Evolutionary conservation across 2,888 invertebrate species (phyloP).

Genomic region (Euproctis similis): DNA sequence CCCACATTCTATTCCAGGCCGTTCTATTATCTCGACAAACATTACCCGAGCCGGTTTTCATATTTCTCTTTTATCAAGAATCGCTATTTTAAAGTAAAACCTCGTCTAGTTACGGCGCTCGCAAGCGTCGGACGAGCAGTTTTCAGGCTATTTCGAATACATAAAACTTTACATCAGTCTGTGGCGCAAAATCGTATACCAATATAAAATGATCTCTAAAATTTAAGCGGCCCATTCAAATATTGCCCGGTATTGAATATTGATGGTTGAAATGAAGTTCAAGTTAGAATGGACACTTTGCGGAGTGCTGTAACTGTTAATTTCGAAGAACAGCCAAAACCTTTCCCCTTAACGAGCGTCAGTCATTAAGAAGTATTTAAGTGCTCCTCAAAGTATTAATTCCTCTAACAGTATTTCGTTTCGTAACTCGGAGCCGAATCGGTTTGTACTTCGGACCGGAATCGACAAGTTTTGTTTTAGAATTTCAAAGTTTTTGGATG

Average conservation of each 20-base stretch:
- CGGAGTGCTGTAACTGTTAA: slow-evolving; percentile 53
- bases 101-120: slow-evolving; percentile 35
- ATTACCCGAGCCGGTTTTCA: slow-evolving; percentile 17
- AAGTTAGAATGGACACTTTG: slow-evolving; percentile 25
- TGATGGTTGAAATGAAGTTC: slow-evolving; percentile 20
- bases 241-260: slow-evolving; percentile 7
- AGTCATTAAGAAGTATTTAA: slow-evolving; percentile 62
- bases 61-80: slow-evolving; percentile 25
- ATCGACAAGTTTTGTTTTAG: too few relatives aligned
- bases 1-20: background rate
- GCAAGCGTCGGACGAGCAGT: slow-evolving; percentile 59
- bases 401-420: too few relatives aligned
- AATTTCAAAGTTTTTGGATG: too few relatives aligned
- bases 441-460: too few relatives aligned
- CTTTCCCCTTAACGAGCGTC: slow-evolving; percentile 60
- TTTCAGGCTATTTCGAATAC: slow-evolving; percentile 62
- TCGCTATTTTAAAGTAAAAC: slow-evolving; percentile 29
- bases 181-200: slow-evolving; percentile 39
- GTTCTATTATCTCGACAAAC: slow-evolving; percentile 11
- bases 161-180: slow-evolving; percentile 65
- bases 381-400: slow-evolving; percentile 34
- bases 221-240: slow-evolving; percentile 7
- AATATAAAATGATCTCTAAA: slow-evolving; percentile 24
- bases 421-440: too few relatives aligned
- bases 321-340: slow-evolving; percentile 63